A percentile compares a stretch with the other conserved stretches of the same genome.
phyloP scores from a whole-genome alignment of 2,888 invertebrate genomes.

The Operophtera brumata region DNA sequence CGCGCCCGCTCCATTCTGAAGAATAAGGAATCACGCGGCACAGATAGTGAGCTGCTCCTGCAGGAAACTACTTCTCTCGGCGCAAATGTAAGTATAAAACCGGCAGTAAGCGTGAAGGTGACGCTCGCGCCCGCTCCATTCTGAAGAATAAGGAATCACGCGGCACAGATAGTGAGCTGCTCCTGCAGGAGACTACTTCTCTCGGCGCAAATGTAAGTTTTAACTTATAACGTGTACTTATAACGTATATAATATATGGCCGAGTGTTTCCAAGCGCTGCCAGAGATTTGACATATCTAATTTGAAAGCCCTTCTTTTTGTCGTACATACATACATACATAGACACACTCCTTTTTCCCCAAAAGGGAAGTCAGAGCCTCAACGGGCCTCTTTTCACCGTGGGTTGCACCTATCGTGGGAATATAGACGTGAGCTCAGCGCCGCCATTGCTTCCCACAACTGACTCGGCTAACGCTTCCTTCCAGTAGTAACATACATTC shows the following conservation, averaged over 20 bases:
- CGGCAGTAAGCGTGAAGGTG: constrained; percentile 72
- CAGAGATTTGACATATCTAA: background rate
- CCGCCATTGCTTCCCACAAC: too few species aligned
- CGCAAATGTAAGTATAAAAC: constrained; percentile 75
- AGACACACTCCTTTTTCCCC: too few species aligned
- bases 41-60: constrained; percentile 77
- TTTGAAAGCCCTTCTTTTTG: background rate
- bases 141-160: constrained; percentile 78
- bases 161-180: constrained; percentile 78
- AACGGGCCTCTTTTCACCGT: too few species aligned
- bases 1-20: constrained; percentile 76
- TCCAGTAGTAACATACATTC: too few species aligned
- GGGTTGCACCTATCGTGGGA: too few species aligned
- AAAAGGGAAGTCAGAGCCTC: too few species aligned
- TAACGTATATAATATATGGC: too few species aligned
- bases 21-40: constrained; percentile 77
- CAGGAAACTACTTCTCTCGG: constrained; percentile 76
- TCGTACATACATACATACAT: too few species aligned
- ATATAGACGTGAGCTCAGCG: too few species aligned
- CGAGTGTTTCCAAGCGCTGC: background rate
- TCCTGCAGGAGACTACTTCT: constrained; percentile 74
- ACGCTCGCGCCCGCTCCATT: constrained; percentile 73
- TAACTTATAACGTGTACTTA: too few species aligned
- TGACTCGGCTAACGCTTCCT: too few species aligned
- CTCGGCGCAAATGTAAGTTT: constrained; percentile 54